phyloP scores from a whole-genome alignment of 92 coral and sea anemone genomes.

The Actinernus sp. region DNA sequence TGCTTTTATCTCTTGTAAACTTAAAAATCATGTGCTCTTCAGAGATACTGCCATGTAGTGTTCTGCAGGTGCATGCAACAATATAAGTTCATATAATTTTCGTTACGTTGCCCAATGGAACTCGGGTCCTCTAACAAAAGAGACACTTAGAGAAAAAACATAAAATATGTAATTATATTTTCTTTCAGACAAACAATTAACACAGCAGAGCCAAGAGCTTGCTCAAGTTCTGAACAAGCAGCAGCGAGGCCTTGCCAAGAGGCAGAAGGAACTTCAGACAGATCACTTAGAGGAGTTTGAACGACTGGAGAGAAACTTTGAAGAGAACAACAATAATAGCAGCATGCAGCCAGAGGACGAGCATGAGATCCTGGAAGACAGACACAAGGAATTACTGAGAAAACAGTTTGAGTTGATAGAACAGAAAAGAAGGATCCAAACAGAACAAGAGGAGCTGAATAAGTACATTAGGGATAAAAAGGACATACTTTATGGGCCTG shows the following conservation, averaged over 20 bases:
- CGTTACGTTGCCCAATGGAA: no score
- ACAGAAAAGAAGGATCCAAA: slow-evolving; percentile 62
- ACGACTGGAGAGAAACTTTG: slow-evolving; percentile 18
- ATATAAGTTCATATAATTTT: no score
- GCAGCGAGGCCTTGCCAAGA: slow-evolving; percentile 38
- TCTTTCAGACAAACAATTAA: slow-evolving; percentile 37
- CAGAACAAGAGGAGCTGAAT: slow-evolving; percentile 69
- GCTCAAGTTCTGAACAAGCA: slow-evolving; percentile 29
- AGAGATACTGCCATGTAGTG: no score
- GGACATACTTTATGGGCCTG: neutral
- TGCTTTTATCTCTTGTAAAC: no score
- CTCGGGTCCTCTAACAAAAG: no score
- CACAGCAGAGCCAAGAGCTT: slow-evolving; percentile 49
- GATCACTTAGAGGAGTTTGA: slow-evolving; percentile 44
- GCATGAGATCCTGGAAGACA: slow-evolving; percentile 28
- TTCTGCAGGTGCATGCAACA: no score
- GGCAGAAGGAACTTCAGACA: slow-evolving; percentile 24
- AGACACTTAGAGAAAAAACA: no score
- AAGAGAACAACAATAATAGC: neutral
- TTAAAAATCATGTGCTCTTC: no score
- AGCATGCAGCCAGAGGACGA: slow-evolving; percentile 8
- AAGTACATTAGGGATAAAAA: slow-evolving; percentile 44
- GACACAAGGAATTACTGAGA: slow-evolving; percentile 41
- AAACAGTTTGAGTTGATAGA: slow-evolving; percentile 62
- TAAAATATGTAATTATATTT: neutral